Conservation (phyloP, 2,888 invertebrate genomes). For the Palloptera scutellata region DNA sequence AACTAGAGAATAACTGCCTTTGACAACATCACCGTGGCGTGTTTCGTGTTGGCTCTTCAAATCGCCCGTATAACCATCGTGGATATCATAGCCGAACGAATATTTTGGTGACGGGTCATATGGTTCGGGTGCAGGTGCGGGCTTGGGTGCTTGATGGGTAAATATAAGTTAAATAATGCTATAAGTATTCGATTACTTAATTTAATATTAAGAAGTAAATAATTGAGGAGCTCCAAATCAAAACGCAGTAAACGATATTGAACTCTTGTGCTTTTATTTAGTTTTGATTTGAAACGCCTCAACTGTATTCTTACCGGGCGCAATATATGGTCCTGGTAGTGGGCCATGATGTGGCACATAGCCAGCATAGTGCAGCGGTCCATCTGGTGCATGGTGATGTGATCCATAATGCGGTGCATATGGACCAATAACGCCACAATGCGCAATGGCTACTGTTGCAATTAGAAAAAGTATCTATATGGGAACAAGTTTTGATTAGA, state of each 20-base stretch:
- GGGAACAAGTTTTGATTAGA: background rate
- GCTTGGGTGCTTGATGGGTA: constrained; percentile 46
- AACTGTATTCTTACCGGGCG: constrained; percentile 45
- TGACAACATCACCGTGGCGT: constrained; percentile 72
- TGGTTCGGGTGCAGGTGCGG: constrained; percentile 54
- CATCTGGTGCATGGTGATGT: constrained; percentile 39
- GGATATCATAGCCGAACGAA: constrained; percentile 66
- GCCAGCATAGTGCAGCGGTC: constrained; percentile 31
- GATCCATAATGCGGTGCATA: constrained; percentile 48
- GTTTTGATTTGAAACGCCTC: too few species aligned
- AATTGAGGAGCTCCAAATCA: too few species aligned
- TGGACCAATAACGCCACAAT: constrained; percentile 54
- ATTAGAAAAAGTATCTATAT: constrained; percentile 52
- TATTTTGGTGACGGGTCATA: constrained; percentile 65
- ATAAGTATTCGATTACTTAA: too few species aligned
- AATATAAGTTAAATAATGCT: too few species aligned
- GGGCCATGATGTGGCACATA: constrained; percentile 49
- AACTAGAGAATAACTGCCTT: constrained; percentile 67
- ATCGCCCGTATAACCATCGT: constrained; percentile 66
- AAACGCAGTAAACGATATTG: too few species aligned
- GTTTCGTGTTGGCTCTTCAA: constrained; percentile 70
- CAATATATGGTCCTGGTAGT: constrained; percentile 45
- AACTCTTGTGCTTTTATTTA: too few species aligned
- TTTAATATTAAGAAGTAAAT: too few species aligned
- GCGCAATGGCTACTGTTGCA: constrained; percentile 49